These are phyloP conservation scores for Oreochromis grahami DNA, from an alignment of 2,797 vertebrate species.

Conservation along the genomic window DNA sequence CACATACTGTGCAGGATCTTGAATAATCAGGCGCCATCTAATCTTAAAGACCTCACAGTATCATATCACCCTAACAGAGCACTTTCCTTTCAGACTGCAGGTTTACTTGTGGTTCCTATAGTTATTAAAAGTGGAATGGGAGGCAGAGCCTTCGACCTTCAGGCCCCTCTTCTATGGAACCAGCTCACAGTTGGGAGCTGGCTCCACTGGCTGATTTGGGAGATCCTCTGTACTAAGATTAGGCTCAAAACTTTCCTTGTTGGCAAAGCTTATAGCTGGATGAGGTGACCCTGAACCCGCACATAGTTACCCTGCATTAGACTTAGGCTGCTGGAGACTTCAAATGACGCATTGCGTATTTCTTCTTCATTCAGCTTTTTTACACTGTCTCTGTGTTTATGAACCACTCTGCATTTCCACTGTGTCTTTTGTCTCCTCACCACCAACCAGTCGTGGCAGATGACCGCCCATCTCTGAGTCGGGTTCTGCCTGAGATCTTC, in stretches of 20 bases:
- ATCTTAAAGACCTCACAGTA: neutral
- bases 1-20: neutral
- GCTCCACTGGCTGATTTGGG: neutral
- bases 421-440: neutral
- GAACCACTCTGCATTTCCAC: neutral
- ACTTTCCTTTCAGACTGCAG: neutral
- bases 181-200: fast-evolving
- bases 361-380: neutral
- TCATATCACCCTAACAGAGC: neutral
- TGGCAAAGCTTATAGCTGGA: neutral
- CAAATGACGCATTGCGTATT: neutral
- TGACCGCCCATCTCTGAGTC: neutral
- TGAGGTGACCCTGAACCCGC: neutral
- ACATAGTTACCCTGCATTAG: neutral
- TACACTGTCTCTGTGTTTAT: neutral
- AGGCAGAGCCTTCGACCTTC: neutral
- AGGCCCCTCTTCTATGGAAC: neutral
- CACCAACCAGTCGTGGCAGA: neutral
- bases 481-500: neutral
- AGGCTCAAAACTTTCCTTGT: neutral
- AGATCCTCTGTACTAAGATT: neutral
- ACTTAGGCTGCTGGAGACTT: neutral
- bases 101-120: neutral
- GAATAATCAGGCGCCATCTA: neutral
- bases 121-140: neutral